phyloP scores from a whole-genome alignment of 92 coral and sea anemone species.

The Porites cylindrica region DNA sequence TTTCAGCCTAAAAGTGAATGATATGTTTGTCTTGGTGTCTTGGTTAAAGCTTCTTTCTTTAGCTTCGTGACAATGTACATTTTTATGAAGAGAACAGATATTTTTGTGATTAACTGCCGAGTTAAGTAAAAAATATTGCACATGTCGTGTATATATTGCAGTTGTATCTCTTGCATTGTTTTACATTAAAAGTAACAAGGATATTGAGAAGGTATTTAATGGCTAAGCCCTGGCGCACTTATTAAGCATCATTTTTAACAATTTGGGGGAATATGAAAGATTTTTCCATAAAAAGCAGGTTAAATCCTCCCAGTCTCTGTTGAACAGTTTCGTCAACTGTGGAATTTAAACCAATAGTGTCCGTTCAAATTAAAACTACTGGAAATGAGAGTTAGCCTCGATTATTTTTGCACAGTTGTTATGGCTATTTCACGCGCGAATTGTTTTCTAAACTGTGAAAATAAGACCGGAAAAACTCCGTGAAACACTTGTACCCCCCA shows the following conservation, averaged over 20 bases:
- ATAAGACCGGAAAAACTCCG: neutral
- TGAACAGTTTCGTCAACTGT: neutral
- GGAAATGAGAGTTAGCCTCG: neutral
- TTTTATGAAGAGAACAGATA: neutral
- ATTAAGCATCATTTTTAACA: neutral
- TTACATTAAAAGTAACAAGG: neutral
- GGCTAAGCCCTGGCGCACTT: neutral
- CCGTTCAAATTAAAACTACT: neutral
- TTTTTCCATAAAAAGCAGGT: neutral
- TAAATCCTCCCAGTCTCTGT: neutral
- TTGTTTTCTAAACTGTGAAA: neutral
- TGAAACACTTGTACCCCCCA: neutral
- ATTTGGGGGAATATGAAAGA: neutral
- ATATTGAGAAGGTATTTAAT: constrained; percentile 5
- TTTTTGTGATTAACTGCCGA: constrained; percentile 16
- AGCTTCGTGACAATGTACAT: neutral
- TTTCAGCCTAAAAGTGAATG: constrained; percentile 1
- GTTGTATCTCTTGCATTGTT: neutral
- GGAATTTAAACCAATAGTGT: neutral
- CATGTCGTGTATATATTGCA: neutral
- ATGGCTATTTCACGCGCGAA: too few species aligned
- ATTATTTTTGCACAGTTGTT: too few species aligned
- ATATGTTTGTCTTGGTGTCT: neutral
- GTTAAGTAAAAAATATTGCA: neutral
- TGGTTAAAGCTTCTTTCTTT: neutral